Conservation (phyloP, 2,113 vertebrate species). For the Fukomys damarensis region DNA sequence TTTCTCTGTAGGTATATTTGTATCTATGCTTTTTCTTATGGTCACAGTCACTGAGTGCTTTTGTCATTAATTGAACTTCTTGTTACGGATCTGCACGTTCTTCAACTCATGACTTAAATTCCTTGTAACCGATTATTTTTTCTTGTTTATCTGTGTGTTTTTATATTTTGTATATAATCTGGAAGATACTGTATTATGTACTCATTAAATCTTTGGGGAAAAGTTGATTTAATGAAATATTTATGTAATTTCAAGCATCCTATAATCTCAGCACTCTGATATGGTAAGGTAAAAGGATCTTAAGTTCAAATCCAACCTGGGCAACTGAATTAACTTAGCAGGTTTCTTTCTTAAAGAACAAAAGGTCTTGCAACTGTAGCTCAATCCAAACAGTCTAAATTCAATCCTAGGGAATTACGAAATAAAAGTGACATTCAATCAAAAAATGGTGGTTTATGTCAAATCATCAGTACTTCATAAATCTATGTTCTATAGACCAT, state of each 20-base stretch:
- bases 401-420: not conserved
- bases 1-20: not conserved
- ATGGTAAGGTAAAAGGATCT: not conserved
- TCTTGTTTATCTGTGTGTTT: not conserved
- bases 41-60: not conserved
- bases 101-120: not conserved
- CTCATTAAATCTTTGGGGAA: not conserved
- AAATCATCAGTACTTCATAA: not conserved
- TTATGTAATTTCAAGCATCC: not conserved
- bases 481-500: not conserved
- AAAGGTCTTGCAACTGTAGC: not conserved
- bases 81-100: not conserved
- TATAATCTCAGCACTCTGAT: not conserved
- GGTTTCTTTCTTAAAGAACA: not conserved
- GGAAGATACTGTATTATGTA: not conserved
- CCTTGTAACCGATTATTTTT: not conserved
- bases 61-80: not conserved
- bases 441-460: not conserved
- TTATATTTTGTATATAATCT: not conserved
- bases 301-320: not conserved
- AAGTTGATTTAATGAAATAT: not conserved
- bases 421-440: not conserved
- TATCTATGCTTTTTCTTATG: not conserved
- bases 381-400: not conserved
- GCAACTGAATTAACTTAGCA: not conserved